These are phyloP conservation scores for Noturus placidus DNA, from an alignment of 2,113 vertebrate species.

Conservation along the genomic window DNA sequence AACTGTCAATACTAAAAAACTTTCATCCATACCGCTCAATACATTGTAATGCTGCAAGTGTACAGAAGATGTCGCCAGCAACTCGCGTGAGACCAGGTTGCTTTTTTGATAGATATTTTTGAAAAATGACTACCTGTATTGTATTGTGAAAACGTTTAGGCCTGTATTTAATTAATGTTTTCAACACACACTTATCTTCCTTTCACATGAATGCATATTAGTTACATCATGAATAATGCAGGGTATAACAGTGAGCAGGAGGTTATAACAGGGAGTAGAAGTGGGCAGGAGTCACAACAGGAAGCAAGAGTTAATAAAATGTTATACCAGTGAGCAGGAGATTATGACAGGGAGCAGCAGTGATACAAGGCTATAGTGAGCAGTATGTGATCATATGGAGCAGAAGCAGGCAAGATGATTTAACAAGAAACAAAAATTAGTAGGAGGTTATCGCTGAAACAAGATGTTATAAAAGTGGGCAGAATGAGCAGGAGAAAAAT, in stretches of 20 bases:
- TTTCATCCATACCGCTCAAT: neutral
- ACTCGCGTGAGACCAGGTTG: neutral
- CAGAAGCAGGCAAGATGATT: neutral
- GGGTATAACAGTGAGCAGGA: neutral
- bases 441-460: no score
- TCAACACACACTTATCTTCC: neutral
- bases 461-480: no score
- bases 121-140: neutral
- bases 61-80: constrained; percentile 3
- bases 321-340: neutral
- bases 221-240: neutral
- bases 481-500: no score
- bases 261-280: neutral
- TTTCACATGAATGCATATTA: neutral
- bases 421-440: no score
- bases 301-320: no score
- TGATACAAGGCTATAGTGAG: no score
- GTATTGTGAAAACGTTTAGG: neutral
- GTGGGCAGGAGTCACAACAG: neutral
- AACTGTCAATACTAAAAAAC: no score
- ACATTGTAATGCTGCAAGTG: neutral
- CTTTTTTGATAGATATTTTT: neutral
- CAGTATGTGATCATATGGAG: neutral
- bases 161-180: neutral
- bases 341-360: no score